Evolutionary conservation across 2,888 invertebrate species (phyloP).

Genomic region (Lasioglossum lativentre): DNA sequence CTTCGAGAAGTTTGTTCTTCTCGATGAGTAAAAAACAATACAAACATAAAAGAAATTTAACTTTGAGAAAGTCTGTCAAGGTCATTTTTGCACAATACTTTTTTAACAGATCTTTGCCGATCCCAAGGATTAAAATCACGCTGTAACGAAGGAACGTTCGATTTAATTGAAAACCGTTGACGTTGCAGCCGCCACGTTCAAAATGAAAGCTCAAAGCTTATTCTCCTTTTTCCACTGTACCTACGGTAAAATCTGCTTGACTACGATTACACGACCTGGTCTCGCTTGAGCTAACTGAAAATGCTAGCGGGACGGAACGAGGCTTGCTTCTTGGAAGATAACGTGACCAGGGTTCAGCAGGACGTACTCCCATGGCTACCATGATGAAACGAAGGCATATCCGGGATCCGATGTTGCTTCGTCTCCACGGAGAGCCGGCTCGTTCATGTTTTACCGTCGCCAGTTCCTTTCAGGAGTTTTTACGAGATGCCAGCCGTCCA

Average conservation of each 20-base stretch:
- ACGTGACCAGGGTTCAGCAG: slow-evolving; percentile 2
- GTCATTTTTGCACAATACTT: too few species aligned
- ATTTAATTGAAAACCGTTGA: too few species aligned
- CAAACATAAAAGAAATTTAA: too few species aligned
- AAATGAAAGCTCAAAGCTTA: too few species aligned
- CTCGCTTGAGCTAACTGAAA: background rate
- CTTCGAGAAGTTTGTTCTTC: too few species aligned
- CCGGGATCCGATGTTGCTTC: background rate
- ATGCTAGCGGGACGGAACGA: background rate
- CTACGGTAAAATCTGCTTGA: background rate
- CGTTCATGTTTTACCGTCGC: slow-evolving; percentile 70
- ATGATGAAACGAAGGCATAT: slow-evolving; percentile 3
- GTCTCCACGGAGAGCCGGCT: background rate
- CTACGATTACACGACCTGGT: background rate
- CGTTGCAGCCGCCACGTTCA: too few species aligned
- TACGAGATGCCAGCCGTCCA: slow-evolving; percentile 63
- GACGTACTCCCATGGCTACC: slow-evolving; percentile 13
- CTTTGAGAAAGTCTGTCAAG: too few species aligned
- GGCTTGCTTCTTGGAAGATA: slow-evolving; percentile 7
- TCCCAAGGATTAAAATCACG: too few species aligned
- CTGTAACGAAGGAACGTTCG: too few species aligned
- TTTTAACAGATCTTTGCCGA: too few species aligned
- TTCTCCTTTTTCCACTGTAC: too few species aligned
- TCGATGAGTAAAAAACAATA: too few species aligned
- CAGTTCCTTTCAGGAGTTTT: slow-evolving; percentile 73